Conservation (phyloP, 2,797 vertebrate species). For the Sternotherus odoratus region DNA sequence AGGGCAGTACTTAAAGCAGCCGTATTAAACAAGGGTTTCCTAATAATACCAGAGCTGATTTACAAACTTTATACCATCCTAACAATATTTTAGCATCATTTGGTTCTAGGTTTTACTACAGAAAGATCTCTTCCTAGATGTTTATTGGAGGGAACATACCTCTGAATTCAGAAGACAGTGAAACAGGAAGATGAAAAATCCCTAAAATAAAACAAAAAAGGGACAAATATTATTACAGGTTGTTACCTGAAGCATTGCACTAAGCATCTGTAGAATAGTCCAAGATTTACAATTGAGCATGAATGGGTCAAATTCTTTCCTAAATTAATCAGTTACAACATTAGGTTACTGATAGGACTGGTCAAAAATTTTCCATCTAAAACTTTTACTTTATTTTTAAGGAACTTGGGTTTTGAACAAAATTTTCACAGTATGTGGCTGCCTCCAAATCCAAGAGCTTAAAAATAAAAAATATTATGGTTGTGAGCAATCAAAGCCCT, state of each 20-base stretch:
- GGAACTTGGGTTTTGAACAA: neutral
- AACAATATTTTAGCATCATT: neutral
- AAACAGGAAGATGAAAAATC: conserved; percentile 98
- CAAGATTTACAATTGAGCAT: neutral
- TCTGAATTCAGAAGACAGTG: conserved; percentile 98
- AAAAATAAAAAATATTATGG: neutral
- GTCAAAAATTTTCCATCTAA: neutral
- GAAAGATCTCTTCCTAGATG: neutral
- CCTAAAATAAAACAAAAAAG: conserved; percentile 77
- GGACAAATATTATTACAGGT: neutral
- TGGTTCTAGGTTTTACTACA: neutral
- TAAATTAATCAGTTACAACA: neutral
- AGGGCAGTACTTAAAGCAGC: neutral
- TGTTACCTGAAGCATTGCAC: neutral
- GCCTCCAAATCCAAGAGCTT: neutral
- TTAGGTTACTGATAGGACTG: neutral
- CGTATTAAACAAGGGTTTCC: neutral
- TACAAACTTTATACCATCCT: neutral
- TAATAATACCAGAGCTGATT: neutral
- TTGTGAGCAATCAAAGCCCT: neutral
- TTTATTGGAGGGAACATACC: conserved; percentile 78
- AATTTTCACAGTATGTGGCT: neutral
- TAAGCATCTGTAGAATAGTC: neutral
- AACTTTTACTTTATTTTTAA: neutral
- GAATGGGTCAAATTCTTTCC: neutral